Percentiles rank a stretch among this genome's conserved stretches.
These are phyloP conservation scores for Acropternis orthonyx DNA, from an alignment of 2,797 vertebrate species.

Conservation along the genomic window DNA sequence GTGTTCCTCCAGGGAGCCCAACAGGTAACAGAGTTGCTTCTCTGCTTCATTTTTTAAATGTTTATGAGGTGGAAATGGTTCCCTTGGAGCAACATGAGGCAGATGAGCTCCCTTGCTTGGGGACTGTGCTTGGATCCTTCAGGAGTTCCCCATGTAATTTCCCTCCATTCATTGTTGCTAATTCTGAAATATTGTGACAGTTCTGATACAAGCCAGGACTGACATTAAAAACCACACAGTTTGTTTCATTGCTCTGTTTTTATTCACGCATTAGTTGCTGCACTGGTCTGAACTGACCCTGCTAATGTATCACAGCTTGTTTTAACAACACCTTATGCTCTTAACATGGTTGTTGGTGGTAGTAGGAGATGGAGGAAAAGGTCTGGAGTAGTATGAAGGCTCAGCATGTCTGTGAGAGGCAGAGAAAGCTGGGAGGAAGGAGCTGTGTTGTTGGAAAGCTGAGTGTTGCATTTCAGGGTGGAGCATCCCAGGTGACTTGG, in stretches of 20 bases:
- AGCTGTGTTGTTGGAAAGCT: not conserved
- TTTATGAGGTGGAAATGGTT: not conserved
- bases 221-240: not conserved
- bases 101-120: not conserved
- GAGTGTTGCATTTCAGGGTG: not conserved
- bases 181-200: not conserved
- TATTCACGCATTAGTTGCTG: not conserved
- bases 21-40: not conserved
- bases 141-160: not conserved
- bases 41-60: not conserved
- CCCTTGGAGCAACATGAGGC: not conserved
- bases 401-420: not conserved
- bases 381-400: not conserved
- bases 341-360: not conserved
- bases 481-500: not conserved
- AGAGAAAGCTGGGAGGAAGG: not conserved
- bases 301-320: not conserved
- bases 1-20: not conserved
- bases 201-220: not conserved
- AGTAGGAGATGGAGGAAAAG: not conserved
- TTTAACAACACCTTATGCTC: not conserved
- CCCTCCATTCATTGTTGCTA: not conserved
- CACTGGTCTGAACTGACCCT: not conserved
- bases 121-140: not conserved
- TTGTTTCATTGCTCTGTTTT: not conserved